A percentile compares a stretch with the other conserved stretches of the same genome.
Evolutionary conservation across 2,888 invertebrate species (phyloP).

Genomic region (Lucinisca nassula): DNA sequence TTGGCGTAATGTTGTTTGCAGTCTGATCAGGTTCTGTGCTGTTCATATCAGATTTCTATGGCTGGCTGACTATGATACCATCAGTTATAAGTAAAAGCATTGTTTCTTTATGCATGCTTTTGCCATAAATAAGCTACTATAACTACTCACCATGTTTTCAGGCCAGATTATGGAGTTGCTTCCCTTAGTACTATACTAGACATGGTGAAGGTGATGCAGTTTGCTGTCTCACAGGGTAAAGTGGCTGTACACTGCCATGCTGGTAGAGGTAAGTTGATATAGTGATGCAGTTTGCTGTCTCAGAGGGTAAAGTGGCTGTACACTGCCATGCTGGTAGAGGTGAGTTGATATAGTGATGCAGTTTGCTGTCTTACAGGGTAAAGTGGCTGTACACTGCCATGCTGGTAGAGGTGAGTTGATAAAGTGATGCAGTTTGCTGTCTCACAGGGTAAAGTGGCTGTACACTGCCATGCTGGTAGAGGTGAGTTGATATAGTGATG

Average conservation of each 20-base stretch:
- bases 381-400: slow-evolving; percentile 95
- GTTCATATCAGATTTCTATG: too few species aligned
- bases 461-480: slow-evolving; percentile 94
- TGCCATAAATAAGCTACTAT: not conserved
- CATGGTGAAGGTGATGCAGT: slow-evolving; percentile 96
- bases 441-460: slow-evolving; percentile 93
- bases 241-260: slow-evolving; percentile 96
- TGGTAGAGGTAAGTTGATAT: slow-evolving; percentile 90
- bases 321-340: slow-evolving; percentile 94
- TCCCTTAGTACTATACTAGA: slow-evolving; percentile 93
- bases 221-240: slow-evolving; percentile 94
- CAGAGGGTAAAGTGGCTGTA: slow-evolving; percentile 93
- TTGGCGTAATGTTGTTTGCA: too few species aligned
- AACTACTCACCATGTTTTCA: slow-evolving; percentile 55
- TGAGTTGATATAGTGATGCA: slow-evolving; percentile 90
- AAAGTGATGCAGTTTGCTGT: slow-evolving; percentile 91
- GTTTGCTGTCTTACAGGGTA: slow-evolving; percentile 94
- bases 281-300: slow-evolving; percentile 94
- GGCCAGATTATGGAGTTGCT: slow-evolving; percentile 95
- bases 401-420: slow-evolving; percentile 90
- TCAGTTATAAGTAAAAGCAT: too few species aligned
- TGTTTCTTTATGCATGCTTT: too few species aligned
- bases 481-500: slow-evolving; percentile 91
- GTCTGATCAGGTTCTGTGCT: too few species aligned
- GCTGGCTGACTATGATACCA: too few species aligned